phyloP scores from a whole-genome alignment of 92 coral and sea anemone species.

The Desmophyllum pertusum region DNA sequence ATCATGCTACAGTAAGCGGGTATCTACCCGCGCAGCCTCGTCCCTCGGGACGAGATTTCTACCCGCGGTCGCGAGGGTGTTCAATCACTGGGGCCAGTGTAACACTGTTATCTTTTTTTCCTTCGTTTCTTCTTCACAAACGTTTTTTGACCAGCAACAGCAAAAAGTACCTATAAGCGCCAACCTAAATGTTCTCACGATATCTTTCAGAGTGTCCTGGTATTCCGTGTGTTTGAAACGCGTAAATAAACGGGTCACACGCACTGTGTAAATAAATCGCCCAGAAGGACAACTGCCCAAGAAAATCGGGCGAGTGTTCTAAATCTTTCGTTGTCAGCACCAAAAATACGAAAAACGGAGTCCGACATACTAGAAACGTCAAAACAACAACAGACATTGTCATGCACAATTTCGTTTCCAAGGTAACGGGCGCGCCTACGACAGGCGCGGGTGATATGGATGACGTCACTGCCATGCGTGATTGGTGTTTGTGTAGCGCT shows the following conservation, averaged over 20 bases:
- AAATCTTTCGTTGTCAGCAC: conserved; percentile 67
- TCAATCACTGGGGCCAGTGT: not conserved
- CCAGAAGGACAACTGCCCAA: conserved; percentile 96
- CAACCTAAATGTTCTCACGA: conserved; percentile 45
- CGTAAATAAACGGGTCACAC: conserved; percentile 90
- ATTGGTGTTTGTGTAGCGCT: conserved; percentile 71
- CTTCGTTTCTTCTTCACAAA: not conserved
- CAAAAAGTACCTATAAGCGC: conserved; percentile 44
- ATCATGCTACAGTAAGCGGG: no score
- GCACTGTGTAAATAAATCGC: conserved; percentile 96
- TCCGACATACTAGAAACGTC: conserved; percentile 85
- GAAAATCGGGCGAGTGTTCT: conserved; percentile 67
- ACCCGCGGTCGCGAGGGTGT: not conserved
- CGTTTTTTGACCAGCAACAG: conserved; percentile 8
- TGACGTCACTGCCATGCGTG: conserved; percentile 67
- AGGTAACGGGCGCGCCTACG: conserved; percentile 71
- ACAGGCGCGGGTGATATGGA: conserved; percentile 68
- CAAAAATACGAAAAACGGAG: conserved; percentile 86
- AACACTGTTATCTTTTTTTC: conserved; percentile 12
- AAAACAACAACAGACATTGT: conserved; percentile 73
- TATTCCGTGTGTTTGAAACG: conserved; percentile 89
- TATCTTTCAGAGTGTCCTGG: conserved; percentile 81
- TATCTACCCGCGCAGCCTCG: not conserved
- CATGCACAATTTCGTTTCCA: conserved; percentile 71
- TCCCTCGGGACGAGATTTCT: not conserved